These are phyloP conservation scores for Macaca mulatta DNA, from an alignment of 2,113 vertebrate species.

Conservation along the genomic window DNA sequence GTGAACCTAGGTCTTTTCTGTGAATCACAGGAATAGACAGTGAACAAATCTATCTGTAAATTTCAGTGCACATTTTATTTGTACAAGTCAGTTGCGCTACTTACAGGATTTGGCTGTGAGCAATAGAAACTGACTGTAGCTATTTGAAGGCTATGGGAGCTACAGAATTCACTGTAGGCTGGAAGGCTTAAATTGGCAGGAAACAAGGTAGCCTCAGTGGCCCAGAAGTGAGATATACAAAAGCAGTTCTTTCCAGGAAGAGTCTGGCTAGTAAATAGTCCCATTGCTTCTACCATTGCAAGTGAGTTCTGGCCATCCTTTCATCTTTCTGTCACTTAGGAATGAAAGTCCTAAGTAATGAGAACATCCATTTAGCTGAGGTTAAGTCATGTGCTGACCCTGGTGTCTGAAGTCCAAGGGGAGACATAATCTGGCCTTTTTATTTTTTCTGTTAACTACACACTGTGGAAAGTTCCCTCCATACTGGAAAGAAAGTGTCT, in stretches of 20 bases:
- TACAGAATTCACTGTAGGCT: not conserved
- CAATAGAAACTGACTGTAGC: not conserved
- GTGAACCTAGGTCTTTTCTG: not conserved
- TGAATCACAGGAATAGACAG: not conserved
- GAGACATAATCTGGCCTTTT: not conserved
- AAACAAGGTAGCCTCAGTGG: not conserved
- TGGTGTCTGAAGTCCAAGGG: not conserved
- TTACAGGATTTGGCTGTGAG: not conserved
- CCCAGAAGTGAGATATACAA: not conserved
- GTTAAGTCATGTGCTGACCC: not conserved
- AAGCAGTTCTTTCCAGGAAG: not conserved
- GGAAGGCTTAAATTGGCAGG: not conserved
- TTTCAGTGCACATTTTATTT: not conserved
- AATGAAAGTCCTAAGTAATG: not conserved
- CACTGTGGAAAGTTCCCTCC: not conserved
- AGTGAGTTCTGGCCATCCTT: not conserved
- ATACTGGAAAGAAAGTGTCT: not conserved
- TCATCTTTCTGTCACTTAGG: not conserved
- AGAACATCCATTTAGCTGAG: not conserved
- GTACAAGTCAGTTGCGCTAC: not conserved
- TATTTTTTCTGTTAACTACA: not conserved
- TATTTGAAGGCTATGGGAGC: not conserved
- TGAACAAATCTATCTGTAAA: not conserved
- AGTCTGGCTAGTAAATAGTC: not conserved
- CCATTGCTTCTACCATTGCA: not conserved